A percentile compares a stretch with the other conserved stretches of the same genome.
phyloP scores from a whole-genome alignment of 2,797 vertebrate genomes.

The Gymnothorax javanicus region DNA sequence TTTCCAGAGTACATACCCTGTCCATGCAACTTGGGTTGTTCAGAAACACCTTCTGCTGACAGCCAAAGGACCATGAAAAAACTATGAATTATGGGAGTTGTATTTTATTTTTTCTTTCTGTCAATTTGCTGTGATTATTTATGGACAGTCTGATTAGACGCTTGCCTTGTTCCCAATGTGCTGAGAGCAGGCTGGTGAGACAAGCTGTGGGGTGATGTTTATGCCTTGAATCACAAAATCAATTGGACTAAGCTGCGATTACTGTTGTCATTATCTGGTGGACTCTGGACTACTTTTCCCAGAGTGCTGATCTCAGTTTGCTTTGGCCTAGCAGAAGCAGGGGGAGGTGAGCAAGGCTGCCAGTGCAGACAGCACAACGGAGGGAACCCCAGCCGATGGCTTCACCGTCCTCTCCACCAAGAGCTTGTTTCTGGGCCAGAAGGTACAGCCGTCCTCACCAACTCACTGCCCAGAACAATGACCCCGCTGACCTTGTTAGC shows the following conservation, averaged over 20 bases:
- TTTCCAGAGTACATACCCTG: too few relatives aligned
- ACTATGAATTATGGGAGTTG: not conserved
- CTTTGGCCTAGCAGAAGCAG: constrained; percentile 82
- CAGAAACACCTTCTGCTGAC: not conserved
- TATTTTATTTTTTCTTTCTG: not conserved
- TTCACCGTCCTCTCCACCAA: constrained; percentile 97
- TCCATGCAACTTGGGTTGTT: not conserved
- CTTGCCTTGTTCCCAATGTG: not conserved
- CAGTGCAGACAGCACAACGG: constrained; percentile 92
- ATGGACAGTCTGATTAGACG: not conserved
- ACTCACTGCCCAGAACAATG: not conserved
- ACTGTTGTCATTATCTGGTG: not conserved
- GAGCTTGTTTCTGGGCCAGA: constrained; percentile 97
- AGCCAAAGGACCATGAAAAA: not conserved
- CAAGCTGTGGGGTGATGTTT: not conserved
- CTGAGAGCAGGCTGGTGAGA: not conserved
- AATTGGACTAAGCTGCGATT: not conserved
- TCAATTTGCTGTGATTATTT: not conserved
- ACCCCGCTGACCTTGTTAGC: not conserved
- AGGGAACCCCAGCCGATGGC: constrained; percentile 84
- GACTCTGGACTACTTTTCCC: not conserved
- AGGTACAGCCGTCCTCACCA: constrained; percentile 73
- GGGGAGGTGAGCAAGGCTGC: constrained; percentile 90
- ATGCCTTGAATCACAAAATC: not conserved
- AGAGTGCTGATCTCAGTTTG: not conserved